Percentiles rank a stretch among this genome's conserved stretches.
Evolutionary conservation across 1,140 invertebrate genomes (phyloP).

Genomic region (Drepana arcuata): DNA sequence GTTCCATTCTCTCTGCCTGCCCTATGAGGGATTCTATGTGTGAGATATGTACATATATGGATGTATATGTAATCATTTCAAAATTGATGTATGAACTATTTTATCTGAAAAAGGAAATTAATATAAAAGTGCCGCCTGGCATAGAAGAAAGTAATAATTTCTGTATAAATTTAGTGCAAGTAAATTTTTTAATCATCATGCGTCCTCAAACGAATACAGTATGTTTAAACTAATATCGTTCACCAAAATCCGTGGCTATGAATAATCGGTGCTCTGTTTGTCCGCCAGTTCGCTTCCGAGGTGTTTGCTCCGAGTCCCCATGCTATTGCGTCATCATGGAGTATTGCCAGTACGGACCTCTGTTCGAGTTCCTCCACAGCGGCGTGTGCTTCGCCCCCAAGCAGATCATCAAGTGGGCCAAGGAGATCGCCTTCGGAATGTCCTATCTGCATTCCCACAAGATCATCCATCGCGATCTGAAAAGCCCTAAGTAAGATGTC

Average conservation of each 20-base stretch:
- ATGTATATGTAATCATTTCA: too few species aligned
- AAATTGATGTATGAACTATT: too few species aligned
- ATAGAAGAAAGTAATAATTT: too few species aligned
- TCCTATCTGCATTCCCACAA: conserved; percentile 96
- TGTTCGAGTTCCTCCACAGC: conserved; percentile 91
- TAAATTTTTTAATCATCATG: too few species aligned
- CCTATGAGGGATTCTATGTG: too few species aligned
- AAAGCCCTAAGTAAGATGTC: conserved; percentile 96
- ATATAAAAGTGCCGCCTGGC: too few species aligned
- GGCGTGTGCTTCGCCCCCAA: conserved; percentile 84
- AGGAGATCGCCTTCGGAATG: conserved; percentile 97
- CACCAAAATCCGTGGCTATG: background rate
- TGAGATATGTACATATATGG: too few species aligned
- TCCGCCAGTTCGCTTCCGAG: conserved; percentile 89
- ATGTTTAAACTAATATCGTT: background rate
- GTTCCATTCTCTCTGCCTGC: too few species aligned
- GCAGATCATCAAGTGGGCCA: conserved; percentile 92
- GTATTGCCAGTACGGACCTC: conserved; percentile 94
- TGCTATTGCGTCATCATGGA: conserved; percentile 98
- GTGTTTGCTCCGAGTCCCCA: conserved; percentile 94
- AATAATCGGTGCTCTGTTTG: conserved; percentile 5
- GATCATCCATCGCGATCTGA: conserved; percentile 97
- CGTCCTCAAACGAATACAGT: background rate
- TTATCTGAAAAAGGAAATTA: too few species aligned
- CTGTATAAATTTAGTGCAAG: too few species aligned